These are phyloP conservation scores for Pampusana beccarii DNA, from an alignment of 2,113 vertebrate species.

Conservation along the genomic window DNA sequence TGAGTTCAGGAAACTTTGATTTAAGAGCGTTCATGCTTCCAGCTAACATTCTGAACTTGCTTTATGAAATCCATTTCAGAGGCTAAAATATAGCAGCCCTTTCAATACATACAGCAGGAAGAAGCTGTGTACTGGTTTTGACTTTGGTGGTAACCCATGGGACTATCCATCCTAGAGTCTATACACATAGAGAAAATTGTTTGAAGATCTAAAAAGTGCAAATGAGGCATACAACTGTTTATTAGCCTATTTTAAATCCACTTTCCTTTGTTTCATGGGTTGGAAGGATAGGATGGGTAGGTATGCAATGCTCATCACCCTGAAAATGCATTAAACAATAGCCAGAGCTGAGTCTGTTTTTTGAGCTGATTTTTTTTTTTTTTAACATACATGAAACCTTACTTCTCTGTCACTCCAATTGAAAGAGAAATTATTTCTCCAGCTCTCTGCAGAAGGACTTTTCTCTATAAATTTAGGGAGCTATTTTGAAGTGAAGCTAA, in stretches of 20 bases:
- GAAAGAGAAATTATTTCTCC: too few relatives aligned
- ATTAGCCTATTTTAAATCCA: neutral
- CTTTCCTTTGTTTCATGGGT: neutral
- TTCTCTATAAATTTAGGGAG: neutral
- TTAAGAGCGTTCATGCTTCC: neutral
- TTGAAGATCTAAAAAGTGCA: neutral
- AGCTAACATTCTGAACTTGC: neutral
- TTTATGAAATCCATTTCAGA: neutral
- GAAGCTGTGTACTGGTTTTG: neutral
- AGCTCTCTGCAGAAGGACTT: neutral
- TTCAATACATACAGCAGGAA: neutral
- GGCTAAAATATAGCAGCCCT: neutral
- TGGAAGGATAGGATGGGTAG: neutral
- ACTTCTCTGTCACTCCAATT: too few relatives aligned
- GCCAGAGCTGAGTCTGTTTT: neutral
- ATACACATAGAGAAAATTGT: neutral
- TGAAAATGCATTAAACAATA: neutral
- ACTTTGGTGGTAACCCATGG: neutral
- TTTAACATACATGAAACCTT: neutral
- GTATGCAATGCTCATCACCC: neutral
- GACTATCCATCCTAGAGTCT: neutral
- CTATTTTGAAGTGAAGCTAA: neutral
- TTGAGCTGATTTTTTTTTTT: neutral
- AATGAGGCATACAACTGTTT: neutral
- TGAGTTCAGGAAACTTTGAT: neutral